These are phyloP conservation scores for Microtus ochrogaster DNA, from an alignment of 2,113 vertebrate genomes.

Conservation along the genomic window DNA sequence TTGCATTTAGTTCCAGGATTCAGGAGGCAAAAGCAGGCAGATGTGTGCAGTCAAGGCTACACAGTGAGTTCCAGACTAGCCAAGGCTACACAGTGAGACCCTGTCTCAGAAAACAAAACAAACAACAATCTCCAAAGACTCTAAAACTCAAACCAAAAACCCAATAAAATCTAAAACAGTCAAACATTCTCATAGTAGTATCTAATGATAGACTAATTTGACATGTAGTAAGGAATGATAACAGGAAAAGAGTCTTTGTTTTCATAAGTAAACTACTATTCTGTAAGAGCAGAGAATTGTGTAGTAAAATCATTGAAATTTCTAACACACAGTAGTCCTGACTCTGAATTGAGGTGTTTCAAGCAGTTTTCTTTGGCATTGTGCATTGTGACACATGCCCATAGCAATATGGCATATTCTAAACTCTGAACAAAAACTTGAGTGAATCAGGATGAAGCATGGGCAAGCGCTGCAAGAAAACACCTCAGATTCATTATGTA, in stretches of 20 bases:
- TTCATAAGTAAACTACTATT: not conserved
- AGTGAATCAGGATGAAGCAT: not conserved
- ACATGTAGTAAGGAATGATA: not conserved
- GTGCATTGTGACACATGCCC: not conserved
- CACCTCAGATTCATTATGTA: not conserved
- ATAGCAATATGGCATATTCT: not conserved
- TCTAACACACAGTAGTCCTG: not conserved
- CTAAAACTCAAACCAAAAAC: not conserved
- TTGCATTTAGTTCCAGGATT: not conserved
- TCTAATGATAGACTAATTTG: not conserved
- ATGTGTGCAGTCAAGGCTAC: not conserved
- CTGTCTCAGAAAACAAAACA: not conserved
- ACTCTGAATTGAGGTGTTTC: not conserved
- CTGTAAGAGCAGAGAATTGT: not conserved
- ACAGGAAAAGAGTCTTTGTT: not conserved
- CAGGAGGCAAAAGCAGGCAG: not conserved
- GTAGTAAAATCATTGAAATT: not conserved
- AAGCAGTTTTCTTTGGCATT: not conserved
- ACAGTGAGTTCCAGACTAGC: not conserved
- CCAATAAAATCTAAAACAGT: not conserved
- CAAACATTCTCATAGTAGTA: too few species aligned
- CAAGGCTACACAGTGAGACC: not conserved
- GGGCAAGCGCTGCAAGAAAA: not conserved
- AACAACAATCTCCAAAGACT: not conserved
- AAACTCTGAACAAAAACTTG: not conserved